Conservation (phyloP, 2,888 invertebrate species). For the Callyntrura guangdongensis region DNA sequence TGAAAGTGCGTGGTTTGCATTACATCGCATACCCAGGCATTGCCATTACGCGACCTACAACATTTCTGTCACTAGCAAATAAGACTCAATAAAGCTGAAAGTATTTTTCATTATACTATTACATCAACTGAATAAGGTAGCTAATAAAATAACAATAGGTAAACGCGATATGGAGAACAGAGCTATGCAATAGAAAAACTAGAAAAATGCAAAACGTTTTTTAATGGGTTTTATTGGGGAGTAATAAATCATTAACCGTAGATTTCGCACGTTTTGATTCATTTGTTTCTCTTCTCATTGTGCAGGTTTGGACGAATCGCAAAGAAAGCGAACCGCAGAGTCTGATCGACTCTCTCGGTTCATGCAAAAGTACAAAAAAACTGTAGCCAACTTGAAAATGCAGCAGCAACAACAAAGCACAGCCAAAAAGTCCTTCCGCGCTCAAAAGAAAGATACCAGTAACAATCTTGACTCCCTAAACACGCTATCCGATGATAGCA, state of each 20-base stretch:
- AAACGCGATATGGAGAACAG: no score
- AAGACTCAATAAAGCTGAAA: no score
- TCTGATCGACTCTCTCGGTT: constrained; percentile 88
- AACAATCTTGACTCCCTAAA: constrained; percentile 67
- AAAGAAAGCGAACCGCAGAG: constrained; percentile 85
- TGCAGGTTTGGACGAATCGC: constrained; percentile 40
- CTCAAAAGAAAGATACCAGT: constrained; percentile 59
- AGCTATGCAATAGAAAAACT: no score
- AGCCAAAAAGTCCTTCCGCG: constrained; percentile 74
- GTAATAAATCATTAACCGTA: constrained; percentile 67
- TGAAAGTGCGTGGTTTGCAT: no score
- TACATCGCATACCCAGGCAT: no score
- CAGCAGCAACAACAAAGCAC: constrained; percentile 80
- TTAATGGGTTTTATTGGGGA: no score
- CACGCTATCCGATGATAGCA: constrained; percentile 70
- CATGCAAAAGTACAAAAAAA: constrained; percentile 90
- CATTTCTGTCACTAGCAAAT: no score
- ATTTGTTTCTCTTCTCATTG: constrained; percentile 24
- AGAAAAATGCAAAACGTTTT: no score
- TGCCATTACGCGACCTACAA: no score
- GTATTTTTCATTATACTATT: no score
- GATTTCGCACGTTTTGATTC: constrained; percentile 52
- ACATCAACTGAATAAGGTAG: no score
- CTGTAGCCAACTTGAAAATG: constrained; percentile 87
- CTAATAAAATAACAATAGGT: no score